Conservation (phyloP, 2,113 vertebrate species). For the Vimba vimba region DNA sequence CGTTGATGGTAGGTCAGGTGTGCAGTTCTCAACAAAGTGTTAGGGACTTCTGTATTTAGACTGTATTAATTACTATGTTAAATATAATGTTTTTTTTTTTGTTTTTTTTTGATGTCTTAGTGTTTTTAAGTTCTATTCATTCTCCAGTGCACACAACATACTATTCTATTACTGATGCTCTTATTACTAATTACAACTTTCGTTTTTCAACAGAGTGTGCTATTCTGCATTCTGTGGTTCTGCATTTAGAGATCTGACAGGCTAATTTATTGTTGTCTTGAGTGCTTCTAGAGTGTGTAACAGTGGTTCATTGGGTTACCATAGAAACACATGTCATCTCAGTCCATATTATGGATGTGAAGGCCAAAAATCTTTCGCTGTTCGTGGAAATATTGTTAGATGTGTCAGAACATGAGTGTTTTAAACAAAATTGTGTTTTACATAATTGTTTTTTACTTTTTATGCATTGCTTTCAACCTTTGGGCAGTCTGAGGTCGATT, state of each 20-base stretch:
- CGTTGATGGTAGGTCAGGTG: neutral
- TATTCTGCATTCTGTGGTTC: conserved; percentile 12
- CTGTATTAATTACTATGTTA: neutral
- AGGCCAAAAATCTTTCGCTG: conserved; percentile 9
- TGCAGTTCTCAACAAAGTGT: conserved; percentile 13
- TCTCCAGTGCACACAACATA: neutral
- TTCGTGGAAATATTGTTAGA: conserved; percentile 30
- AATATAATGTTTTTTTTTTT: neutral
- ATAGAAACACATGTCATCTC: conserved; percentile 40
- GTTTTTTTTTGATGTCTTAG: neutral
- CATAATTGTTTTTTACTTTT: neutral
- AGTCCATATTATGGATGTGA: conserved; percentile 31
- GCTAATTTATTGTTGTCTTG: conserved; percentile 22
- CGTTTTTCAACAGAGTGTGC: neutral
- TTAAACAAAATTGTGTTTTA: conserved; percentile 18
- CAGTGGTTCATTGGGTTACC: conserved; percentile 31
- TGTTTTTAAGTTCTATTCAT: neutral
- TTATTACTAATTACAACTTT: conserved; percentile 22
- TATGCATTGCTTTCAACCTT: neutral
- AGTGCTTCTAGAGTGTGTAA: neutral
- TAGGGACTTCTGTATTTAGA: neutral
- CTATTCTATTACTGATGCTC: neutral
- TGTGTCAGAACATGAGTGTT: conserved; percentile 1
- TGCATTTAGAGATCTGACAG: conserved; percentile 22
- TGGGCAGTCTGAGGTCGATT: neutral